These are phyloP conservation scores for Lithophane socia DNA, from an alignment of 2,888 invertebrate genomes.

Conservation along the genomic window DNA sequence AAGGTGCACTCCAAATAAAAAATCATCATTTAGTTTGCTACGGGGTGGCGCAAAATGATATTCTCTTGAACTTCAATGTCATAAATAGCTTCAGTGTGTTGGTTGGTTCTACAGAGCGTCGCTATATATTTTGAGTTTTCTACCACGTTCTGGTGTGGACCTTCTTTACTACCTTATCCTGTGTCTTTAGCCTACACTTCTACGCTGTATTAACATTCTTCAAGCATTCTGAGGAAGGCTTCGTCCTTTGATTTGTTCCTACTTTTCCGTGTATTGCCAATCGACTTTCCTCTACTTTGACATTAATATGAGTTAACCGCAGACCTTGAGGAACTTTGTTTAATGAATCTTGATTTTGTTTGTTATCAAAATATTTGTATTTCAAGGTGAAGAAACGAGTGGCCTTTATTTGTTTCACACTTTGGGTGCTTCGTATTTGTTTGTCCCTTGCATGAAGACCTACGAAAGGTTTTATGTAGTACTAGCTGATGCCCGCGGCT, in stretches of 20 bases:
- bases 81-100: not conserved
- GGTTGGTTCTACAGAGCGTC: not conserved
- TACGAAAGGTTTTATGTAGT: no score
- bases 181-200: not conserved
- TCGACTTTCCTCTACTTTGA: constrained; percentile 54
- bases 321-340: constrained; percentile 54
- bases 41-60: not conserved
- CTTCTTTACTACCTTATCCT: constrained; percentile 22
- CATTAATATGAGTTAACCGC: constrained; percentile 25
- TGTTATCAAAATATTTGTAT: constrained; percentile 39
- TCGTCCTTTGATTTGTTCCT: constrained; percentile 63
- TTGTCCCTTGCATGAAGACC: not conserved
- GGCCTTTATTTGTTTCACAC: constrained; percentile 42
- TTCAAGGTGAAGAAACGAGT: constrained; percentile 43
- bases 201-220: constrained; percentile 68
- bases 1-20: constrained; percentile 9
- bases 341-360: constrained; percentile 52
- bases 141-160: not conserved
- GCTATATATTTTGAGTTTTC: not conserved
- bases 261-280: constrained; percentile 52
- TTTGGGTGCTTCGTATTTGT: constrained; percentile 6
- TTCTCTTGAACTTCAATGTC: not conserved
- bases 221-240: constrained; percentile 64
- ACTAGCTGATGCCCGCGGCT: no score
- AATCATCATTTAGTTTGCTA: not conserved